phyloP scores from a whole-genome alignment of 2,797 vertebrate species.

The Pachyuromys duprasi region DNA sequence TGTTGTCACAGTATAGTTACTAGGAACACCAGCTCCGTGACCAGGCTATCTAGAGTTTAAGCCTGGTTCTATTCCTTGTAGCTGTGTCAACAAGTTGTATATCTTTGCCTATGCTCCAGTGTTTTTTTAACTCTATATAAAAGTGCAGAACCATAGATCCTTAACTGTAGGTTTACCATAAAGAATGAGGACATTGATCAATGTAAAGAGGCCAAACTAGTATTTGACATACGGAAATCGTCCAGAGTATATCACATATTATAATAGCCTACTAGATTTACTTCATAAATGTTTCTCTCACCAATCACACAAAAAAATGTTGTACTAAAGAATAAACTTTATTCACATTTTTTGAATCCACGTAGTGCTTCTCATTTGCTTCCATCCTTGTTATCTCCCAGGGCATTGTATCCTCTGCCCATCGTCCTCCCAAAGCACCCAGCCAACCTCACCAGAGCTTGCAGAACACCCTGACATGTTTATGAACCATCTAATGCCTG shows the following conservation, averaged over 20 bases:
- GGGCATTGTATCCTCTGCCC: background rate
- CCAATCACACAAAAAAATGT: background rate
- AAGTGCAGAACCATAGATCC: conserved; percentile 12
- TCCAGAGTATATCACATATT: conserved; percentile 12
- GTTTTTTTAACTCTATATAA: conserved; percentile 5
- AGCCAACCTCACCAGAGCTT: background rate
- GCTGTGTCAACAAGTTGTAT: conserved; percentile 3
- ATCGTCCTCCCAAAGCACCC: background rate
- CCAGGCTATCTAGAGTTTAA: conserved; percentile 13
- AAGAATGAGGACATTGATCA: background rate
- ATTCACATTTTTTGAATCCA: conserved; percentile 9
- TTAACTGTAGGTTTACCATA: background rate
- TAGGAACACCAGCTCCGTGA: background rate
- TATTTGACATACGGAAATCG: conserved; percentile 13
- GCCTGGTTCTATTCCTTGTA: conserved; percentile 15
- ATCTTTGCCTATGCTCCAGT: background rate
- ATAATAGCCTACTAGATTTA: conserved; percentile 6
- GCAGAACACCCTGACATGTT: background rate
- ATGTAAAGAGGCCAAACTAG: background rate
- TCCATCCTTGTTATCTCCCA: background rate
- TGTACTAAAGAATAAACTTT: conserved; percentile 1
- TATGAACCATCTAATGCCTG: background rate
- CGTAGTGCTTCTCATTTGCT: background rate
- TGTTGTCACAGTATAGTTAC: background rate
- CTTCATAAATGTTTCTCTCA: conserved; percentile 21